A percentile compares a stretch with the other conserved stretches of the same genome.
phyloP scores from a whole-genome alignment of 2,888 invertebrate species.

The Hypomecis punctinalis region DNA sequence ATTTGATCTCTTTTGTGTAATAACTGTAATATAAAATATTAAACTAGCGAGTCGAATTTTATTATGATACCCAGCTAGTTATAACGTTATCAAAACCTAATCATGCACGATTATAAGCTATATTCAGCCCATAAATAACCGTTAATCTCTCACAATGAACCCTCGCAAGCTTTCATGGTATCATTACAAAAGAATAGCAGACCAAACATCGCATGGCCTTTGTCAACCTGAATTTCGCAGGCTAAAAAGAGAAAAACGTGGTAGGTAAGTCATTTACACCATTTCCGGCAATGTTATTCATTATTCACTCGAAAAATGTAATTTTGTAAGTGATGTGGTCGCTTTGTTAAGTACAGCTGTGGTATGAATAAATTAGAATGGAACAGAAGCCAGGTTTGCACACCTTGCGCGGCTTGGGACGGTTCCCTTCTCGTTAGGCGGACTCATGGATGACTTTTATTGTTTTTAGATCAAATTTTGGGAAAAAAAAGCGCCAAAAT shows the following conservation, averaged over 20 bases:
- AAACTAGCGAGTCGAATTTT: no score
- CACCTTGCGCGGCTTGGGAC: neutral
- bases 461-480: no score
- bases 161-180: slow-evolving; percentile 6
- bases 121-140: neutral
- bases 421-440: no score
- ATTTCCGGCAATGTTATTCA: slow-evolving; percentile 29
- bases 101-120: no score
- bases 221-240: slow-evolving; percentile 8
- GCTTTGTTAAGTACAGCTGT: slow-evolving; percentile 2
- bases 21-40: no score
- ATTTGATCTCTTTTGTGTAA: no score
- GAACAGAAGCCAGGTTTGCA: neutral
- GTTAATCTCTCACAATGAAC: neutral
- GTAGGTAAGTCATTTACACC: slow-evolving; percentile 9
- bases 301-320: slow-evolving; percentile 43
- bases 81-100: no score
- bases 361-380: slow-evolving; percentile 36
- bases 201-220: slow-evolving; percentile 6
- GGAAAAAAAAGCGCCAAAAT: no score
- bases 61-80: no score
- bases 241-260: slow-evolving; percentile 14
- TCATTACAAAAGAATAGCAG: slow-evolving; percentile 10
- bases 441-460: no score
- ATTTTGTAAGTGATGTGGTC: slow-evolving; percentile 38